Conservation (phyloP, 1,140 invertebrate species). For the Macrobrachium nipponense region DNA sequence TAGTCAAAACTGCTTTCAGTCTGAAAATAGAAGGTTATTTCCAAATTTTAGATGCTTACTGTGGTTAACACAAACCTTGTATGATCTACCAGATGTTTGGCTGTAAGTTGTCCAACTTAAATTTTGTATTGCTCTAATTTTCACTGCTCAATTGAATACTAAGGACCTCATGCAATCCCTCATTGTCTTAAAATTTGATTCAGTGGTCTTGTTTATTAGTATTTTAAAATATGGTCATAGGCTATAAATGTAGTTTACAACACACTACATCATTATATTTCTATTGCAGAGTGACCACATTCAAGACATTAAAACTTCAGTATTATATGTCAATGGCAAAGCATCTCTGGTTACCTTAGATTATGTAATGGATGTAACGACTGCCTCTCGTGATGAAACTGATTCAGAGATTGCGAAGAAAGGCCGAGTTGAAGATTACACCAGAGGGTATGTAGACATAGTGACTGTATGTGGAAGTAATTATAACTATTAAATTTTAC, state of each 20-base stretch:
- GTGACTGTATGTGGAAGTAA: background rate
- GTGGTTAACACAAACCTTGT: too few species aligned
- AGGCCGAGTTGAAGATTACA: slow-evolving; percentile 63
- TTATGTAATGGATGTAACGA: slow-evolving; percentile 62
- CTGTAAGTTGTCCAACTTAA: too few species aligned
- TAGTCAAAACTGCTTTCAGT: too few species aligned
- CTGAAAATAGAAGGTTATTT: too few species aligned
- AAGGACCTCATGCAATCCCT: too few species aligned
- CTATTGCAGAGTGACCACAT: slow-evolving; percentile 80
- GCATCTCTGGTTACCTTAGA: slow-evolving; percentile 79
- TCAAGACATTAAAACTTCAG: slow-evolving; percentile 84
- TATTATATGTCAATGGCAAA: slow-evolving; percentile 80
- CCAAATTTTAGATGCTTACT: too few species aligned
- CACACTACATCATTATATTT: background rate
- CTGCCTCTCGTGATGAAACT: slow-evolving; percentile 64
- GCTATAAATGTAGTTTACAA: background rate
- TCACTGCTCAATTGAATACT: too few species aligned
- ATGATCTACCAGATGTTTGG: too few species aligned
- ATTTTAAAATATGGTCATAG: background rate
- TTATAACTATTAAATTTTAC: background rate
- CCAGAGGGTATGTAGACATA: slow-evolving; percentile 64
- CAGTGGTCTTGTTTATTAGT: too few species aligned
- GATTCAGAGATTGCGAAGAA: slow-evolving; percentile 66
- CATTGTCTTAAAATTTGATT: too few species aligned
- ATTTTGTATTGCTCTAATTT: too few species aligned